Percentiles rank a stretch among this genome's conserved stretches.
Conservation (phyloP, 2,888 invertebrate genomes). For the Seladonia tumulorum region DNA sequence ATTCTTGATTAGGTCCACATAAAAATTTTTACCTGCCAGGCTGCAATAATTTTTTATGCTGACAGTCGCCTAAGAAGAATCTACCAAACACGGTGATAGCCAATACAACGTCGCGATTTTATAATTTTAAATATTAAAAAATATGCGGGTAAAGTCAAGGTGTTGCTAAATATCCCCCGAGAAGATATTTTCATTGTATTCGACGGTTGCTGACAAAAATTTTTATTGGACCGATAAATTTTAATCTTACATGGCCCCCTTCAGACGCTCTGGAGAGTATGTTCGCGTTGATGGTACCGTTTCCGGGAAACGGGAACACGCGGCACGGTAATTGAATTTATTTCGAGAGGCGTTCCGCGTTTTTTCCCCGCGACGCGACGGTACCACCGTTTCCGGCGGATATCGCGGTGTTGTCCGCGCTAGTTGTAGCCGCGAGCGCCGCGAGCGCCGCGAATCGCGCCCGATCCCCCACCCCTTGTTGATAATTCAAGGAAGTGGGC, state of each 20-base stretch:
- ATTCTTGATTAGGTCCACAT: not conserved
- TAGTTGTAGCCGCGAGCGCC: slow-evolving; percentile 5
- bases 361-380: slow-evolving; percentile 1
- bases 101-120: no score
- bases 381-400: not conserved
- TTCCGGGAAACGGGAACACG: not conserved
- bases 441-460: slow-evolving; percentile 13
- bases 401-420: not conserved
- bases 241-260: not conserved
- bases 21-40: no score
- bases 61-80: no score
- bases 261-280: not conserved
- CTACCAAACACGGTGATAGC: no score
- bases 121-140: no score
- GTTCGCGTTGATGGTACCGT: not conserved
- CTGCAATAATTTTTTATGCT: no score
- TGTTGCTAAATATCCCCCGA: no score
- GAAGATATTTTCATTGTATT: no score
- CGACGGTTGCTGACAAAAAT: no score
- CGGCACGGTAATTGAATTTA: slow-evolving; percentile 31
- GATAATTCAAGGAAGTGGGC: slow-evolving; percentile 40
- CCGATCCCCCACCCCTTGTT: not conserved
- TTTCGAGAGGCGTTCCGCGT: not conserved
- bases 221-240: not conserved
- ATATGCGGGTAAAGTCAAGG: no score